phyloP scores from a whole-genome alignment of 2,888 invertebrate genomes.

The Therioaphis trifolii region DNA sequence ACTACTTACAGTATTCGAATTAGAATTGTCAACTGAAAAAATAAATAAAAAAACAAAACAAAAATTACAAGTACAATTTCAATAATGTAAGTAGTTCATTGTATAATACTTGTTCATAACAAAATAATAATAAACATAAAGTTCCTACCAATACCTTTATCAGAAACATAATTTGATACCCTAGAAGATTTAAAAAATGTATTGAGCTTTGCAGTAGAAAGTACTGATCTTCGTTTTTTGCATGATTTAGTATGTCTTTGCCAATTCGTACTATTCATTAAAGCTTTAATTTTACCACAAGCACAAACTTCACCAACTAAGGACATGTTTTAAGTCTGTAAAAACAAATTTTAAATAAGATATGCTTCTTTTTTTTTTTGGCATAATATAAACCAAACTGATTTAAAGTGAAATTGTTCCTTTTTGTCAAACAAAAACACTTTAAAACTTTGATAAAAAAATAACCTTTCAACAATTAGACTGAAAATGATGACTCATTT shows the following conservation, averaged over 20 bases:
- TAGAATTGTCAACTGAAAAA: background rate
- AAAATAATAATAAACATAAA: slow-evolving; percentile 9
- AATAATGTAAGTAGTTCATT: slow-evolving; percentile 2
- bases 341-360: slow-evolving; percentile 22
- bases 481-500: no score
- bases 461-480: no score
- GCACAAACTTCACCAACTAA: slow-evolving; percentile 18
- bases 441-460: no score
- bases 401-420: no score
- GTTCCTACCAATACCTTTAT: background rate
- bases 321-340: slow-evolving; percentile 5
- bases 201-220: background rate
- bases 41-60: background rate
- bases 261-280: no score
- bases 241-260: no score
- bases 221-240: slow-evolving; percentile 12
- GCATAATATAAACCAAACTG: background rate
- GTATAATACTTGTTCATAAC: slow-evolving; percentile 5
- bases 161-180: slow-evolving; percentile 20
- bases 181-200: slow-evolving; percentile 15
- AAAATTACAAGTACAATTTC: background rate
- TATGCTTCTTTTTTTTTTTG: slow-evolving; percentile 21
- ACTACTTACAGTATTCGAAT: background rate
- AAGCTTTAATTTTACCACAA: no score
- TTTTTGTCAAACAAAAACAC: no score